A percentile compares a stretch with the other conserved stretches of the same genome.
Conservation (phyloP, 2,797 vertebrate genomes). For the Oryzias sinensis region DNA sequence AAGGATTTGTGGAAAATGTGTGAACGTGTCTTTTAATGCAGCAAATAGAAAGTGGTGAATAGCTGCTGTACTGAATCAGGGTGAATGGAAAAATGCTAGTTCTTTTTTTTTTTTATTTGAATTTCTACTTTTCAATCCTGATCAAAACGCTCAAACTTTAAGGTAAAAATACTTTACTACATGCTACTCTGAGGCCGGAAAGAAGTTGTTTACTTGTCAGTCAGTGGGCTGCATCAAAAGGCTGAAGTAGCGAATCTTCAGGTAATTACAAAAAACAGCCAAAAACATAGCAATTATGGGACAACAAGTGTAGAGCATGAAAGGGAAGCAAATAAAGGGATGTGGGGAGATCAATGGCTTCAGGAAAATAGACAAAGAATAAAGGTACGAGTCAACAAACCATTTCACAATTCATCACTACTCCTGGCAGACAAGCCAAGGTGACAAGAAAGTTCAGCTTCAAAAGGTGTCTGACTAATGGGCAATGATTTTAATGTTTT, state of each 20-base stretch:
- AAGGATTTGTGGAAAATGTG: neutral
- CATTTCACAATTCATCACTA: conserved; percentile 15
- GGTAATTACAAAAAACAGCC: conserved; percentile 19
- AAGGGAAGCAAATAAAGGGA: neutral
- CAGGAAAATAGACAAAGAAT: neutral
- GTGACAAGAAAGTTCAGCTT: conserved; percentile 8
- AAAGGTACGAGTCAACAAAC: neutral
- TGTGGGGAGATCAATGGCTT: conserved; percentile 9
- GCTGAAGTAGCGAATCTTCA: conserved; percentile 9
- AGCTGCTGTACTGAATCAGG: neutral
- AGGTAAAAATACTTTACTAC: conserved; percentile 1
- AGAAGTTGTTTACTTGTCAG: conserved; percentile 24
- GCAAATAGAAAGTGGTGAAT: too few relatives aligned
- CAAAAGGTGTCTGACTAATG: conserved; percentile 21
- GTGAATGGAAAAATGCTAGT: neutral
- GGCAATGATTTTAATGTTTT: conserved; percentile 22
- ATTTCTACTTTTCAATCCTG: conserved; percentile 12
- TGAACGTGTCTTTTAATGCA: neutral
- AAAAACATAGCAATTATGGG: neutral
- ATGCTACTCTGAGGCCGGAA: neutral
- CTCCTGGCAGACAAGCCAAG: neutral
- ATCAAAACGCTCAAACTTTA: conserved; percentile 24
- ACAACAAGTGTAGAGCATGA: neutral
- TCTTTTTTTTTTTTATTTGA: neutral
- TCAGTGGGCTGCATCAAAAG: neutral